These are phyloP conservation scores for Carassius carassius DNA, from an alignment of 2,113 vertebrate genomes.

Conservation along the genomic window DNA sequence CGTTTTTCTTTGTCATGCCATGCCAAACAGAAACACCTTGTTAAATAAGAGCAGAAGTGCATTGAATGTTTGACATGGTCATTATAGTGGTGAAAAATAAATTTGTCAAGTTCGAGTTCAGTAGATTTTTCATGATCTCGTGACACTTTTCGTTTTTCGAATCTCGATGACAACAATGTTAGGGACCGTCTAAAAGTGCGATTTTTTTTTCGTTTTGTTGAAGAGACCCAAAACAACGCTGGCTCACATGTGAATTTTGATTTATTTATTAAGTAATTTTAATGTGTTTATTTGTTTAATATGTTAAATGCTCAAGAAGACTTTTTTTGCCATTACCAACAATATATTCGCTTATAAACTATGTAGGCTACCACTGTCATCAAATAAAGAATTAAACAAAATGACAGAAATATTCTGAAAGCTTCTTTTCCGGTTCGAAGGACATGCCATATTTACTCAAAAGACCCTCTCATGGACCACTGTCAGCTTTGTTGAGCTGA, in stretches of 20 bases:
- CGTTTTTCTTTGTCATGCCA: not conserved
- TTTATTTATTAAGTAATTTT: not conserved
- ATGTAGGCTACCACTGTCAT: too few relatives aligned
- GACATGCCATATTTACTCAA: not conserved
- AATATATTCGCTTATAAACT: too few relatives aligned
- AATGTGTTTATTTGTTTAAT: not conserved
- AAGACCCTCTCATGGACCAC: not conserved
- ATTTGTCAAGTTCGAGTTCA: too few relatives aligned
- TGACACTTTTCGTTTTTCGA: not conserved
- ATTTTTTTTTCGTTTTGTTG: not conserved
- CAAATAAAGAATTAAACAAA: too few relatives aligned
- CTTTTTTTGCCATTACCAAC: too few relatives aligned
- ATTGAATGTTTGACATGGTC: not conserved
- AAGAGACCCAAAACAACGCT: not conserved
- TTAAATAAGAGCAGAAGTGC: not conserved
- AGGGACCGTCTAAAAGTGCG: too few relatives aligned
- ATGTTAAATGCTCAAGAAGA: too few relatives aligned
- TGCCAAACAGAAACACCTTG: not conserved
- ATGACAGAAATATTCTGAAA: too few relatives aligned
- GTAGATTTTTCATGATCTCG: too few relatives aligned
- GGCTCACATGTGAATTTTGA: not conserved
- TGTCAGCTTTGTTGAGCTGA: constrained; percentile 33
- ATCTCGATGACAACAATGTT: too few relatives aligned
- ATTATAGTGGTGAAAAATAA: not conserved
- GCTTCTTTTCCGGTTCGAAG: not conserved